Conservation (phyloP, 2,888 invertebrate genomes). For the Phrixothrix hirtus region DNA sequence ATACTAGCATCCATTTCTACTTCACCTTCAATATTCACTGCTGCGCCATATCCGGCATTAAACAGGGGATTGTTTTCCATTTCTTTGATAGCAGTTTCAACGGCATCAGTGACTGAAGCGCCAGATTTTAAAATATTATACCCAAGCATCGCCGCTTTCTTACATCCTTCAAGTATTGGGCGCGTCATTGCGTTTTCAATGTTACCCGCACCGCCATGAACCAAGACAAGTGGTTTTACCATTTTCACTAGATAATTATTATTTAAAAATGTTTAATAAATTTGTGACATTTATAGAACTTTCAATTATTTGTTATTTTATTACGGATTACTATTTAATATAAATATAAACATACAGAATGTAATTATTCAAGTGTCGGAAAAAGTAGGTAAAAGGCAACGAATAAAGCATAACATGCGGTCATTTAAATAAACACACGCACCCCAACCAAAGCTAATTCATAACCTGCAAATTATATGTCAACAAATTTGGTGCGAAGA, state of each 20-base stretch:
- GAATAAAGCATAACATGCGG: no score
- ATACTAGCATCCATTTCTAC: conserved; percentile 88
- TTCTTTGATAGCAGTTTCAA: conserved; percentile 74
- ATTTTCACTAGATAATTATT: conserved; percentile 48
- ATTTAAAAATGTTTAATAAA: no score
- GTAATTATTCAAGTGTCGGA: no score
- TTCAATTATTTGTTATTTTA: no score
- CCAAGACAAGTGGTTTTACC: conserved; percentile 71
- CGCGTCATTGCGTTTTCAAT: conserved; percentile 68
- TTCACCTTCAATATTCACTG: conserved; percentile 73
- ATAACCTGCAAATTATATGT: no score
- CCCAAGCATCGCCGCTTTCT: conserved; percentile 65
- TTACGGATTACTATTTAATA: no score
- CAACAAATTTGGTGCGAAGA: no score
- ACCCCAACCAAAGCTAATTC: no score
- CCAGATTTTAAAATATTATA: conserved; percentile 60
- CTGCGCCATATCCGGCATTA: conserved; percentile 82
- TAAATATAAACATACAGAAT: no score
- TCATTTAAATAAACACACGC: no score
- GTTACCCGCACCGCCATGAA: conserved; percentile 83
- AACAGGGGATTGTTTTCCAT: conserved; percentile 81
- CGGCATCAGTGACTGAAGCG: conserved; percentile 71
- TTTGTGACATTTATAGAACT: no score
- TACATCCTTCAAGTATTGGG: conserved; percentile 67
- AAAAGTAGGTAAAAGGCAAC: no score